A percentile compares a stretch with the other conserved stretches of the same genome.
Conservation (phyloP, 1,140 invertebrate genomes). For the Calephelis virginiensis region DNA sequence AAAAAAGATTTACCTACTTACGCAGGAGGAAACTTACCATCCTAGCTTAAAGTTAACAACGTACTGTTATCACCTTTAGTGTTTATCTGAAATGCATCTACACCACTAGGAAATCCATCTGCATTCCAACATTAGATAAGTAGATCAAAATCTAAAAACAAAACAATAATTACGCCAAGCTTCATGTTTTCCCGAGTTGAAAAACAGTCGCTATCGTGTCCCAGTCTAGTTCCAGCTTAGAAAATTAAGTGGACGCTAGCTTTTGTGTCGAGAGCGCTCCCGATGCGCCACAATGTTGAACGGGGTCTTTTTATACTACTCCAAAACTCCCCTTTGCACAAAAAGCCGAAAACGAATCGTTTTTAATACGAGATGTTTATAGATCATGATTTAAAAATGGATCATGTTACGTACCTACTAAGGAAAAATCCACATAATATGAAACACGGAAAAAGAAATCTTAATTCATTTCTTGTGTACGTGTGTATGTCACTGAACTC, state of each 20-base stretch:
- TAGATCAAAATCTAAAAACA: not conserved
- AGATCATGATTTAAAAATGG: not conserved
- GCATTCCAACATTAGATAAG: not conserved
- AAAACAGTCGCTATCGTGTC: slow-evolving; percentile 5
- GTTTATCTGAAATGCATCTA: no score
- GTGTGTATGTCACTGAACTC: no score
- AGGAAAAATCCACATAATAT: no score
- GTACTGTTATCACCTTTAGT: no score
- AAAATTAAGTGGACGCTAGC: slow-evolving; percentile 17
- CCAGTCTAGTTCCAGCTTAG: slow-evolving; percentile 12
- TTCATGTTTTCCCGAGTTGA: not conserved
- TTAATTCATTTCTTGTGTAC: no score
- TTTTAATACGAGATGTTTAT: slow-evolving; percentile 28
- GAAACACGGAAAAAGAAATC: no score
- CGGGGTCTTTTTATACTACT: slow-evolving; percentile 26
- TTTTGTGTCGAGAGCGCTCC: slow-evolving; percentile 17
- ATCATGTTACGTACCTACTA: no score
- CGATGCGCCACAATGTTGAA: slow-evolving; percentile 24
- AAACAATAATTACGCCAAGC: not conserved
- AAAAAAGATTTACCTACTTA: no score
- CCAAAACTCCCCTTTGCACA: slow-evolving; percentile 26
- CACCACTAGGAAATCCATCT: no score
- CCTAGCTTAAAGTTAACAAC: no score
- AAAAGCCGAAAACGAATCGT: slow-evolving; percentile 32
- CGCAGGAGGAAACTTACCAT: no score